Conservation (phyloP, 2,797 vertebrate genomes). For the Epinephelus awoara region DNA sequence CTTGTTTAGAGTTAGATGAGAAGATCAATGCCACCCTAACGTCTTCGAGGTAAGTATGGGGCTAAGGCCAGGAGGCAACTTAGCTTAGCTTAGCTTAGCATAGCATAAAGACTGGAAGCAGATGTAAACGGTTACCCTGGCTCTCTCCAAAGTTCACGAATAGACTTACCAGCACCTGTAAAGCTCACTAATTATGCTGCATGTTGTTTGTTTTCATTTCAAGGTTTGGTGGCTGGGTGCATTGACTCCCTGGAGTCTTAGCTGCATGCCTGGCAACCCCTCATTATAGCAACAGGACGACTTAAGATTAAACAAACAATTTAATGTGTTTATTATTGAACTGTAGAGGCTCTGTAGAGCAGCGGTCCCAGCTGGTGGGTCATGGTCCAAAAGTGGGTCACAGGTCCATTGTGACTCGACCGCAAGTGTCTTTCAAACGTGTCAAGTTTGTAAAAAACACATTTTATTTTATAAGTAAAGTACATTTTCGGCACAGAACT, state of each 20-base stretch:
- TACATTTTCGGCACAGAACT: too few species aligned
- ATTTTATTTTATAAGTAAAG: too few species aligned
- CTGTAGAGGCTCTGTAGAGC: background rate
- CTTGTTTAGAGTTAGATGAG: background rate
- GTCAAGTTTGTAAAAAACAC: too few species aligned
- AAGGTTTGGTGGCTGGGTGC: background rate
- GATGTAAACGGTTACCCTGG: background rate
- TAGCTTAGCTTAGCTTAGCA: background rate
- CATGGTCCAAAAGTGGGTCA: too few species aligned
- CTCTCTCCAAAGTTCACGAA: background rate
- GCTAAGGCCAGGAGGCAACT: background rate
- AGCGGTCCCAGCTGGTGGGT: too few species aligned
- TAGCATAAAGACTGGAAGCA: conserved; percentile 14
- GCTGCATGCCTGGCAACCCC: too few species aligned
- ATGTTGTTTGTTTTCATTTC: background rate
- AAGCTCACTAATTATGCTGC: background rate
- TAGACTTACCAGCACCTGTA: background rate
- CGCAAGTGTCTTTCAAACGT: too few species aligned
- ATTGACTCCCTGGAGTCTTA: background rate
- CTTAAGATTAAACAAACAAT: too few species aligned
- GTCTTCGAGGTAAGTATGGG: background rate
- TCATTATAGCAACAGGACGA: too few species aligned
- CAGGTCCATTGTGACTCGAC: too few species aligned
- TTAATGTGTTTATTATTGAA: background rate
- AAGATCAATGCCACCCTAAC: background rate